These are phyloP conservation scores for Muscicapa adusta DNA, from an alignment of 2,113 vertebrate genomes.

Conservation along the genomic window DNA sequence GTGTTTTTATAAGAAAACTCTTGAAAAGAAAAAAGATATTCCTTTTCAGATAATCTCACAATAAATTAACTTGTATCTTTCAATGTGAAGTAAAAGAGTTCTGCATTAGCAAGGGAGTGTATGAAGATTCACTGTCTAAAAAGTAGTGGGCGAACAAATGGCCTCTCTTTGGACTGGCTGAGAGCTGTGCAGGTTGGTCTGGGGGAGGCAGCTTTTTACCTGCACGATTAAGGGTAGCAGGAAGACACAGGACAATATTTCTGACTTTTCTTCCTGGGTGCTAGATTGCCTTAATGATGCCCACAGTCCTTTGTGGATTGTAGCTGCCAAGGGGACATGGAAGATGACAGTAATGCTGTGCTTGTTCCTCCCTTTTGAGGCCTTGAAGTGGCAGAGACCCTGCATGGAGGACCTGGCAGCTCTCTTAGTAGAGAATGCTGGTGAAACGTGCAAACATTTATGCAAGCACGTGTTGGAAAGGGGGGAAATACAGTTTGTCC, in stretches of 20 bases:
- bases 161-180: not conserved
- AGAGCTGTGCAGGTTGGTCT: not conserved
- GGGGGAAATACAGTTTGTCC: not conserved
- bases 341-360: not conserved
- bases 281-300: not conserved
- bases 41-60: too few species aligned
- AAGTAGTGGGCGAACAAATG: not conserved
- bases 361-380: rapidly evolving
- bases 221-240: not conserved
- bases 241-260: not conserved
- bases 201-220: not conserved
- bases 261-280: not conserved
- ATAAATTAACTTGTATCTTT: not conserved
- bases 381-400: not conserved
- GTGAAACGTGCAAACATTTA: rapidly evolving
- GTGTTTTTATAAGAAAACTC: not conserved
- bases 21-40: not conserved
- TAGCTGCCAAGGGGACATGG: not conserved
- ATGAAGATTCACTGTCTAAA: not conserved
- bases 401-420: rapidly evolving
- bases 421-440: not conserved
- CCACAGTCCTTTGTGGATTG: rapidly evolving
- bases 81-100: not conserved
- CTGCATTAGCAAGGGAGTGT: not conserved
- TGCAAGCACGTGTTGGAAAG: rapidly evolving